These are phyloP conservation scores for Leguminivora glycinivorella DNA, from an alignment of 1,140 invertebrate genomes.

Conservation along the genomic window DNA sequence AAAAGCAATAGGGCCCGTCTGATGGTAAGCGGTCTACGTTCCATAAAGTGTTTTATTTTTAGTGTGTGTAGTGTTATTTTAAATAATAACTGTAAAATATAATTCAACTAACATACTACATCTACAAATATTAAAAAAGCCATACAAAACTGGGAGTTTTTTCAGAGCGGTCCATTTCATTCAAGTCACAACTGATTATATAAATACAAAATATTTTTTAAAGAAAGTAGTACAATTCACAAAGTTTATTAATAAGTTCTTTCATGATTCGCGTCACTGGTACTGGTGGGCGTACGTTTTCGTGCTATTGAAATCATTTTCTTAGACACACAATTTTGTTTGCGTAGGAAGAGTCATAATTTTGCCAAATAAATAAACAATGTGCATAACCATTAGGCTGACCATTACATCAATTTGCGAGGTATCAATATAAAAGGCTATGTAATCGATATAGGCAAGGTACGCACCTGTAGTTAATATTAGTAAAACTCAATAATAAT, in stretches of 20 bases:
- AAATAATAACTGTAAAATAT: too few relatives aligned
- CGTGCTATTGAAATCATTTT: not conserved
- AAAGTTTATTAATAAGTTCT: slow-evolving; percentile 15
- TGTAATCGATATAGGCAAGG: too few relatives aligned
- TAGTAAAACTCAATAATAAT: too few relatives aligned
- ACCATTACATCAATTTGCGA: too few relatives aligned
- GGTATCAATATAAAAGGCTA: too few relatives aligned
- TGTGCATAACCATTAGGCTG: not conserved
- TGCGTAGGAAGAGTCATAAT: not conserved
- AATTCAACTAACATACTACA: too few relatives aligned
- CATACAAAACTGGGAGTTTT: not conserved
- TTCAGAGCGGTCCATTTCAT: not conserved
- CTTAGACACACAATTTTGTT: not conserved
- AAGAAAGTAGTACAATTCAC: not conserved
- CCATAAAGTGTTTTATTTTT: too few relatives aligned
- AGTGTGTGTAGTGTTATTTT: too few relatives aligned
- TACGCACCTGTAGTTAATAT: too few relatives aligned
- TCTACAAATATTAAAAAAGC: too few relatives aligned
- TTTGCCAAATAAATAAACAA: not conserved
- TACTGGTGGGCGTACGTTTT: not conserved
- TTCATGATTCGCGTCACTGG: not conserved
- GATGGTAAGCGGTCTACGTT: too few relatives aligned
- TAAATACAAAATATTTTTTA: not conserved
- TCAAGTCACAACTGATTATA: not conserved
- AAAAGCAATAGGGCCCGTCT: too few relatives aligned